These are phyloP conservation scores for Eupleurogrammus muticus DNA, from an alignment of 2,797 vertebrate species.

Conservation along the genomic window DNA sequence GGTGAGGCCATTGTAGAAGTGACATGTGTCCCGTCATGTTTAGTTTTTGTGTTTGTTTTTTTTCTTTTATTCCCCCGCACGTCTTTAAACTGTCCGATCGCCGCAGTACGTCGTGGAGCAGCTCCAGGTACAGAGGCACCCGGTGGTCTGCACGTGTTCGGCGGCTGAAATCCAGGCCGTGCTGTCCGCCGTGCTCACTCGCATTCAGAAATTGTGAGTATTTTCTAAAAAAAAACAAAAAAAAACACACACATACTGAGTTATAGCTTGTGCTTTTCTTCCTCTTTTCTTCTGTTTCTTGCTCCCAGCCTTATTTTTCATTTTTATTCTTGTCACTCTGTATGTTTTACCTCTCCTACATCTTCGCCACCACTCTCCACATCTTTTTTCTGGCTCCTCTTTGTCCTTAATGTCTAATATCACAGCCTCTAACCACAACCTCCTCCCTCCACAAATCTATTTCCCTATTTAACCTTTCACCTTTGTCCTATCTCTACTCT, in stretches of 20 bases:
- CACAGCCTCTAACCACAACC: neutral
- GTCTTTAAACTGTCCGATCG: neutral
- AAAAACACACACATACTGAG: neutral
- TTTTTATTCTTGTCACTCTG: neutral
- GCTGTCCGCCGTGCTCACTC: constrained; percentile 92
- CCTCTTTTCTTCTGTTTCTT: neutral
- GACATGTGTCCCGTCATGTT: too few relatives aligned
- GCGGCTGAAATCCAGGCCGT: constrained; percentile 95
- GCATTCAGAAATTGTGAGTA: constrained; percentile 98
- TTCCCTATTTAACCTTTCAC: too few relatives aligned
- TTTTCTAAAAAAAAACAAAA: neutral
- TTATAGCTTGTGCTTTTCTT: neutral
- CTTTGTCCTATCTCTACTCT: too few relatives aligned
- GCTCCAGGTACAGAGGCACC: constrained; percentile 92
- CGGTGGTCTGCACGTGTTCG: constrained; percentile 94
- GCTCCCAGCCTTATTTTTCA: neutral
- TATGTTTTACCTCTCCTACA: constrained; percentile 5
- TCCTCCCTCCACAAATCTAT: too few relatives aligned
- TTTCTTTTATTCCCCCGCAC: neutral
- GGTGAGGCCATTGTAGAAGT: constrained; percentile 74
- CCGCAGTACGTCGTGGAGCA: constrained; percentile 92
- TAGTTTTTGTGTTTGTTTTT: too few relatives aligned
- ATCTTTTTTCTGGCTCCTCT: neutral
- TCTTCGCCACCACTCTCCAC: neutral
- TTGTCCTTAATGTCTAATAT: neutral